Percentiles rank a stretch among this genome's conserved stretches.
phyloP scores from a whole-genome alignment of 2,888 invertebrate species.

The Eurytoma californica region DNA sequence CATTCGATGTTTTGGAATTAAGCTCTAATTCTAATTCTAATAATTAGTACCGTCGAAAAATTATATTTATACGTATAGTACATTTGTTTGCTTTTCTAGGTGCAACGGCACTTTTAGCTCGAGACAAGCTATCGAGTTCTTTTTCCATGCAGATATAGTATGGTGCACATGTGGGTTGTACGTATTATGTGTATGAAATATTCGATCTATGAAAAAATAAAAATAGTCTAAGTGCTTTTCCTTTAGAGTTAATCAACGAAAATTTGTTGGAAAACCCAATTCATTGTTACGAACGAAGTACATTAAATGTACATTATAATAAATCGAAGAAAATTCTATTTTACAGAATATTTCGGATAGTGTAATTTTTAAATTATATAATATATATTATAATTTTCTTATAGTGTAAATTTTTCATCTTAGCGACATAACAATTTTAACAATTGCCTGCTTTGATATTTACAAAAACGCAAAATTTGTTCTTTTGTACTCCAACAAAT shows the following conservation, averaged over 20 bases:
- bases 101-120: conserved; percentile 31
- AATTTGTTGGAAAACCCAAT: conserved; percentile 14
- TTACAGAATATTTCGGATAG: conserved; percentile 37
- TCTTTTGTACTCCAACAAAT: conserved; percentile 48
- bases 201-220: conserved; percentile 19
- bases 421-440: conserved; percentile 49
- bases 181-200: conserved; percentile 11
- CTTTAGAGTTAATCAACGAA: conserved; percentile 18
- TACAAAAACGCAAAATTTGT: conserved; percentile 47
- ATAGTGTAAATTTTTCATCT: conserved; percentile 10
- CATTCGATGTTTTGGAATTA: conserved; percentile 56
- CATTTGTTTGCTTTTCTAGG: conserved; percentile 17
- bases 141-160: conserved; percentile 33
- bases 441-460: conserved; percentile 53
- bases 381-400: conserved; percentile 29
- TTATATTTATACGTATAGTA: conserved; percentile 41
- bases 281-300: conserved; percentile 29
- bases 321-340: conserved; percentile 18
- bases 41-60: conserved; percentile 53
- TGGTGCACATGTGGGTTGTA: conserved; percentile 27
- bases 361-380: conserved; percentile 32
- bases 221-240: conserved; percentile 3
- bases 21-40: conserved; percentile 51
- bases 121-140: conserved; percentile 34
- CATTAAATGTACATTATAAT: conserved; percentile 39